Conservation (phyloP, 2,113 vertebrate genomes). For the Motacilla tschutschensis region DNA sequence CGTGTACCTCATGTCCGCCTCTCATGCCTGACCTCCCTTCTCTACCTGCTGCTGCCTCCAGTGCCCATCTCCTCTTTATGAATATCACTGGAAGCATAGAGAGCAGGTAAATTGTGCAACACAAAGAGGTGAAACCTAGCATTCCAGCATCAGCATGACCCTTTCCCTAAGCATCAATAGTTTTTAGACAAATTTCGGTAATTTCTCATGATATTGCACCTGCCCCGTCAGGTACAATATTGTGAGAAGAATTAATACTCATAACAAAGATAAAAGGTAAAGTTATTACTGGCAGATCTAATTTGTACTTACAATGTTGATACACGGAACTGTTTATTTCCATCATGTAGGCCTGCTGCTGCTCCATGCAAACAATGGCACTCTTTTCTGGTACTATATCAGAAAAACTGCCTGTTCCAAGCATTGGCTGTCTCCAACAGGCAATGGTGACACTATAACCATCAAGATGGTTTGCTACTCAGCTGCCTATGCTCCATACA, state of each 20-base stretch:
- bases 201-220: accelerated
- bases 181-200: background rate
- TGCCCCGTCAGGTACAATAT: background rate
- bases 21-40: background rate
- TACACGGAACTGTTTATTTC: accelerated
- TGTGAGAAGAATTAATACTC: background rate
- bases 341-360: background rate
- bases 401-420: background rate
- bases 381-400: background rate
- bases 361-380: background rate
- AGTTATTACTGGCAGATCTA: background rate
- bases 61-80: background rate
- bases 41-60: background rate
- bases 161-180: background rate
- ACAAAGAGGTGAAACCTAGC: background rate
- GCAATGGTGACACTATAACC: background rate
- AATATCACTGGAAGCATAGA: background rate
- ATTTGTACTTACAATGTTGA: background rate
- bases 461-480: background rate
- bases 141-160: accelerated
- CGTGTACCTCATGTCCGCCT: accelerated
- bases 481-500: background rate
- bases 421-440: background rate
- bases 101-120: background rate
- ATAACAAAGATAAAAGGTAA: background rate